A percentile compares a stretch with the other conserved stretches of the same genome.
Evolutionary conservation across 2,113 vertebrate species (phyloP).

Genomic region (Campylorhamphus procurvoides): DNA sequence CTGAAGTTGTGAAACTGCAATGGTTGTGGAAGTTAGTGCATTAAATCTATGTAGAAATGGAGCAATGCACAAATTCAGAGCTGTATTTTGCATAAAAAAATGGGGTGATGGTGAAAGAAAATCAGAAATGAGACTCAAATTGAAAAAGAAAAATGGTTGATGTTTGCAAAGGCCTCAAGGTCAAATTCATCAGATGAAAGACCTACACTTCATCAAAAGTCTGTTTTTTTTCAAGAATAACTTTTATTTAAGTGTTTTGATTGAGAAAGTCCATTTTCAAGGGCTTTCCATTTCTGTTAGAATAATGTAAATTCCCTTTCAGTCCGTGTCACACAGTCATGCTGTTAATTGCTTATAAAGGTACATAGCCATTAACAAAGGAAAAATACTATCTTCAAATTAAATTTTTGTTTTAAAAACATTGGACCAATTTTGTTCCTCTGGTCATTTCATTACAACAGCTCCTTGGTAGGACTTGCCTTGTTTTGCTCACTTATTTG

Average conservation of each 20-base stretch:
- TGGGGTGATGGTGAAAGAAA: background rate
- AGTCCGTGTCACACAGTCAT: background rate
- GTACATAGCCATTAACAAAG: background rate
- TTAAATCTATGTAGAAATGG: background rate
- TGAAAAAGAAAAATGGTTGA: background rate
- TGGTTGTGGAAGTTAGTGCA: background rate
- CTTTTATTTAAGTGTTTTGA: background rate
- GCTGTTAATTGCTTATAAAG: rapidly evolving
- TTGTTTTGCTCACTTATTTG: background rate
- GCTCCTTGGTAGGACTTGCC: background rate
- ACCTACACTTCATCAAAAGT: background rate
- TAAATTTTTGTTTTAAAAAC: background rate
- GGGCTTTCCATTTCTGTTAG: background rate
- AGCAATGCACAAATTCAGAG: background rate
- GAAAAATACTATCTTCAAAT: background rate
- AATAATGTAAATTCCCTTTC: background rate
- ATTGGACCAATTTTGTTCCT: background rate
- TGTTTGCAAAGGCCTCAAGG: background rate
- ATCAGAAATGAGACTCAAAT: background rate
- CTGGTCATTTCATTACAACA: background rate
- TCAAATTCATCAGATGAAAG: background rate
- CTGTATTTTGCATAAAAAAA: background rate
- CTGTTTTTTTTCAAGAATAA: background rate
- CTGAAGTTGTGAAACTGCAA: background rate
- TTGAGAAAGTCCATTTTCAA: background rate